These are phyloP conservation scores for Laticauda laticaudata DNA, from an alignment of 2,113 vertebrate genomes.

Conservation along the genomic window DNA sequence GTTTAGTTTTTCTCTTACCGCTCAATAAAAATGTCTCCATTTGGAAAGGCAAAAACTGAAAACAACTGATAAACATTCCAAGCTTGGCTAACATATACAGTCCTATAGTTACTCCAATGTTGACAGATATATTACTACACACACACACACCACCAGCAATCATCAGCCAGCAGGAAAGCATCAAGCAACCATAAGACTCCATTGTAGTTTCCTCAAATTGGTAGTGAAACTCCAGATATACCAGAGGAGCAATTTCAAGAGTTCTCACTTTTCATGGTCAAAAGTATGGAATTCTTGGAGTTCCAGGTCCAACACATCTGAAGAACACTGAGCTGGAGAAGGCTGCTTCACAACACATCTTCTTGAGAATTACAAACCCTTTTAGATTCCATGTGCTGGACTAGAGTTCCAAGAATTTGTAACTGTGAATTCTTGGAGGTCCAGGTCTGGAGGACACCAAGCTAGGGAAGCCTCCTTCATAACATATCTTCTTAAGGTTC, in stretches of 20 bases:
- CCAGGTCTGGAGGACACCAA: neutral
- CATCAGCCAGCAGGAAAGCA: neutral
- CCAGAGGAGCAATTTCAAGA: neutral
- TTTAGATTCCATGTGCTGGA: conserved; percentile 79
- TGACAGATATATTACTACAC: neutral
- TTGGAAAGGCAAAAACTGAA: neutral
- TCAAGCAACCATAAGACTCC: neutral
- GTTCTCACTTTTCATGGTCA: neutral
- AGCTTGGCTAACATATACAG: neutral
- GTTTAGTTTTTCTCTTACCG: neutral
- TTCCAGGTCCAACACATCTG: neutral
- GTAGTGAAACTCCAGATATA: neutral
- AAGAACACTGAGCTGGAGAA: neutral
- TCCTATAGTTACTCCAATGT: neutral
- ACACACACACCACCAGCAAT: neutral
- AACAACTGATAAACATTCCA: neutral
- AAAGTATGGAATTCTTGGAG: neutral
- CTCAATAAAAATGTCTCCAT: neutral
- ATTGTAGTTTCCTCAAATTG: neutral
- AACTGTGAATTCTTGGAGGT: neutral
- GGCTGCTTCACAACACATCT: too few relatives aligned
- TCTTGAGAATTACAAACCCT: conserved; percentile 73
- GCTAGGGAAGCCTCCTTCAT: too few relatives aligned
- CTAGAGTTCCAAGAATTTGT: too few relatives aligned
- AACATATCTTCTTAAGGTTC: too few relatives aligned